Conservation (phyloP, 2,113 vertebrate genomes). For the Campylorhamphus procurvoides region DNA sequence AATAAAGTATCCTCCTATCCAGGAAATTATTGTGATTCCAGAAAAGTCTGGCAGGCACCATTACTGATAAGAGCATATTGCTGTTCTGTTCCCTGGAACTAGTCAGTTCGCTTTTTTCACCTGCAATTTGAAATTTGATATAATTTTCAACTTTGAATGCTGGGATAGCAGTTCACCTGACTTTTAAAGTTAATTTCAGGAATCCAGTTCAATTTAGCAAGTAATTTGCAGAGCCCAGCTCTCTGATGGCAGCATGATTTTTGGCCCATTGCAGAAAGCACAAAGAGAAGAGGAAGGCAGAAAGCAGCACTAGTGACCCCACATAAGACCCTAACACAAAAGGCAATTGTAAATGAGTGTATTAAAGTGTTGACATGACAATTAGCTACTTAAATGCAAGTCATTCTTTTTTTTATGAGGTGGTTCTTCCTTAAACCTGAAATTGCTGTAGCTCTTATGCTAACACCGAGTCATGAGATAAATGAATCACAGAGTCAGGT, state of each 20-base stretch:
- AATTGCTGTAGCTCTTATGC: neutral
- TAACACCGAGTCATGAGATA: neutral
- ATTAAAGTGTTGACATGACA: neutral
- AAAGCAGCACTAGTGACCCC: neutral
- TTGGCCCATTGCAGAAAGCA: neutral
- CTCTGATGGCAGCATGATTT: neutral
- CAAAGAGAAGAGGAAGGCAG: neutral
- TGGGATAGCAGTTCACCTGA: neutral
- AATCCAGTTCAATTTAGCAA: neutral
- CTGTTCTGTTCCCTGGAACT: neutral
- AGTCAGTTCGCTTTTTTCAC: neutral
- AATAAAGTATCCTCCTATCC: neutral
- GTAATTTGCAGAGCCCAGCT: neutral
- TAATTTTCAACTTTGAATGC: neutral
- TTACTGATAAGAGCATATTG: neutral
- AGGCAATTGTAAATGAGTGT: neutral
- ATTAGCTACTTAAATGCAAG: neutral
- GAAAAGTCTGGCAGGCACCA: neutral
- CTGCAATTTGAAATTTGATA: neutral
- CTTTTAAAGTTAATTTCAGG: neutral
- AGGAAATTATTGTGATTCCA: neutral
- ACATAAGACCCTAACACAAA: neutral
- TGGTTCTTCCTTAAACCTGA: neutral
- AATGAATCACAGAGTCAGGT: slow-evolving; percentile 13
- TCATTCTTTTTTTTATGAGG: neutral